phyloP scores from a whole-genome alignment of 2,797 vertebrate species.

The Smutsia temminckii region DNA sequence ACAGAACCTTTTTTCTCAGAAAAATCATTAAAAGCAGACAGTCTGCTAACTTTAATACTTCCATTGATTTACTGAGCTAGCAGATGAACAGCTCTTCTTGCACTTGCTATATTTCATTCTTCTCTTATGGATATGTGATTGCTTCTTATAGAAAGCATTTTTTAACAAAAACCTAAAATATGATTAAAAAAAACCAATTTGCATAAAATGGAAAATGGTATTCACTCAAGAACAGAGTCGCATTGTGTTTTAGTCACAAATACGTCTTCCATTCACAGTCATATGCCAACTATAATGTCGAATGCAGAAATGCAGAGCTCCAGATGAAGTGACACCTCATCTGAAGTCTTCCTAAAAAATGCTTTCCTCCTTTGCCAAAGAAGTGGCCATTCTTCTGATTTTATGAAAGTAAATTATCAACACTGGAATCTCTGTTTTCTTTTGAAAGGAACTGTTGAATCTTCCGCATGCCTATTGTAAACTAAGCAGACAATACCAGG shows the following conservation, averaged over 20 bases:
- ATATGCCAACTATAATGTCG: not conserved
- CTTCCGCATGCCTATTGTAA: not conserved
- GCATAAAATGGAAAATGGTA: not conserved
- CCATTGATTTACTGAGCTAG: not conserved
- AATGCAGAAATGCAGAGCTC: not conserved
- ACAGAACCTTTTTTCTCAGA: not conserved
- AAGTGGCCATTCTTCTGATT: not conserved
- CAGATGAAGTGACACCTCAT: not conserved
- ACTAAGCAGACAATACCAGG: constrained; percentile 41
- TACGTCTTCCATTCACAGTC: not conserved
- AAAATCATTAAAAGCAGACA: not conserved
- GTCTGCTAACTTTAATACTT: not conserved
- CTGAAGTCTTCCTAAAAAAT: not conserved
- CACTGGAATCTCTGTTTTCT: constrained; percentile 9
- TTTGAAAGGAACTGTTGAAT: constrained; percentile 42
- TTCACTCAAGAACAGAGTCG: not conserved
- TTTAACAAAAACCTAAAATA: no score
- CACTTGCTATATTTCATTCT: not conserved
- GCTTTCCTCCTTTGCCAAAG: not conserved
- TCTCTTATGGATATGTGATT: not conserved
- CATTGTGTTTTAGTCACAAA: not conserved
- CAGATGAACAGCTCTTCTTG: not conserved
- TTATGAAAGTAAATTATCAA: not conserved
- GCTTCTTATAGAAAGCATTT: not conserved
- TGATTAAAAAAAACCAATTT: not conserved